Percentiles rank a stretch among this genome's conserved stretches.
Evolutionary conservation across 2,888 invertebrate genomes (phyloP).

Genomic region (Eupithecia centaureata): DNA sequence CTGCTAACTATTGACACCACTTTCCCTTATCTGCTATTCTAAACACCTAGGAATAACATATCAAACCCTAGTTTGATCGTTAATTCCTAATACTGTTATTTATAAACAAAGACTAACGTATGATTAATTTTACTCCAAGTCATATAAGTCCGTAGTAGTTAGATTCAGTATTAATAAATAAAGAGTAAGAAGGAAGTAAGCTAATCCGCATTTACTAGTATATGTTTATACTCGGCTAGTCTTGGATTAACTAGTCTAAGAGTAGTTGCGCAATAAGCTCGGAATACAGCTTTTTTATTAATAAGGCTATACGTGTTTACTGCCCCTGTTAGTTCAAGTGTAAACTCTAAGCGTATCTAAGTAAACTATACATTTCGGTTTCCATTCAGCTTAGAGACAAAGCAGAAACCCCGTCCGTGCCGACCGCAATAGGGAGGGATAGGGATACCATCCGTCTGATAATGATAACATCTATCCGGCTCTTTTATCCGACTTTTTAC

Average conservation of each 20-base stretch:
- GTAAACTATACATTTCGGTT: conserved; percentile 25
- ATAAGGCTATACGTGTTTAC: not conserved
- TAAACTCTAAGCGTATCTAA: conserved; percentile 24
- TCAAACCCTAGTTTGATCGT: not conserved
- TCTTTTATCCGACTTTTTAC: conserved; percentile 13
- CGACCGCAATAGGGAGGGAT: conserved; percentile 22
- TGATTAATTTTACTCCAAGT: too few relatives aligned
- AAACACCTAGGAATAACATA: not conserved
- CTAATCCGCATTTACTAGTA: too few relatives aligned
- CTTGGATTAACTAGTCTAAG: too few relatives aligned
- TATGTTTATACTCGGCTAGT: too few relatives aligned
- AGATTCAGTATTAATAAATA: too few relatives aligned
- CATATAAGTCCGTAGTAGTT: too few relatives aligned
- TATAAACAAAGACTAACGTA: too few relatives aligned
- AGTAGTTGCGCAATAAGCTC: too few relatives aligned
- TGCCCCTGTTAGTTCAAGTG: conserved; percentile 2
- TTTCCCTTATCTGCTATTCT: not conserved
- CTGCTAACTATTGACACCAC: not conserved
- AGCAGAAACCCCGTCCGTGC: conserved; percentile 27
- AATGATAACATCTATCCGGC: too few relatives aligned
- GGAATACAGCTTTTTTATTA: too few relatives aligned
- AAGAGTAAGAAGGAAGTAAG: too few relatives aligned
- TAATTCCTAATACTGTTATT: not conserved
- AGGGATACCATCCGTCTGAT: too few relatives aligned
- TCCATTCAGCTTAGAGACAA: conserved; percentile 28